Percentiles rank a stretch among this genome's conserved stretches.
These are phyloP conservation scores for Mastigias papua DNA, from an alignment of 30 jellyfish, hydroid and myxozoan genomes.

Conservation along the genomic window DNA sequence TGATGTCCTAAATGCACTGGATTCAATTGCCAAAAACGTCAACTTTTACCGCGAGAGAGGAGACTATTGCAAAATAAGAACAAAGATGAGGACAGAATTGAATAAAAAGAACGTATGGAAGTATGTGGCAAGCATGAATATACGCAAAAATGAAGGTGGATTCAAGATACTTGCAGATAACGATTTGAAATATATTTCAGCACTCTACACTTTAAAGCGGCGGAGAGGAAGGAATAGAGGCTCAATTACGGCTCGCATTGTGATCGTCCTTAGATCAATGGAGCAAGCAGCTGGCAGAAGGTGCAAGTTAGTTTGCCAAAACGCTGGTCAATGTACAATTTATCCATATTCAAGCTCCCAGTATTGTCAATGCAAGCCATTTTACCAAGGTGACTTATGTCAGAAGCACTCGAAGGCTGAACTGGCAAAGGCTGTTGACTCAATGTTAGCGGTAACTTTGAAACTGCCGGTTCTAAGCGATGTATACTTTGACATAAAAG, in stretches of 20 bases:
- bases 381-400: slow-evolving; percentile 43
- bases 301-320: slow-evolving; percentile 22
- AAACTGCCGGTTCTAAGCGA: slow-evolving; percentile 49
- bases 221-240: background rate
- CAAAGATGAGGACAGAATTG: background rate
- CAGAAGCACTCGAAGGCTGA: slow-evolving; percentile 3
- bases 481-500: slow-evolving; percentile 22
- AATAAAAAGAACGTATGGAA: slow-evolving; percentile 21
- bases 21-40: background rate
- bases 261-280: slow-evolving; percentile 5
- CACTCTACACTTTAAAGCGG: background rate
- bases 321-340: slow-evolving; percentile 13
- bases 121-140: slow-evolving; percentile 14
- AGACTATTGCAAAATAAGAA: slow-evolving; percentile 4
- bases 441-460: slow-evolving; percentile 26
- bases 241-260: background rate
- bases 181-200: background rate
- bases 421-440: slow-evolving; percentile 44
- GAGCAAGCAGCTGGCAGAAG: slow-evolving; percentile 17
- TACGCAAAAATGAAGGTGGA: background rate
- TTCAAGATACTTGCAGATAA: background rate
- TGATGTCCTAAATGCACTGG: slow-evolving; percentile 6
- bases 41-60: background rate
- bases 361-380: slow-evolving; percentile 56
- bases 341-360: slow-evolving; percentile 31